Base-by-base conservation (phyloP, 2,113 vertebrate species). In the Crotophaga sulcirostris region DNA sequence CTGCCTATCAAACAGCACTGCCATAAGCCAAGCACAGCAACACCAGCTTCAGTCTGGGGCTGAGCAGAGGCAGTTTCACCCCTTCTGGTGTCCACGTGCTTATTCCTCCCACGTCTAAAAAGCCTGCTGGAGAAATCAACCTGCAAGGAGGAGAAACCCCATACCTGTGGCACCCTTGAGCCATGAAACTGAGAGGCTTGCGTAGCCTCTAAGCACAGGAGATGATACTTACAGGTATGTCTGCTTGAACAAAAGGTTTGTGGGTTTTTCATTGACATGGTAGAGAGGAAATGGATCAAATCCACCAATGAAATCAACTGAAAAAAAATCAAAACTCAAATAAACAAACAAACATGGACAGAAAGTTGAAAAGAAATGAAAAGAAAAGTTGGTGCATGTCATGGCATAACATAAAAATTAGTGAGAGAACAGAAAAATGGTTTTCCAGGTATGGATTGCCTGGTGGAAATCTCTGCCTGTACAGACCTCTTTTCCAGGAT, bases 291-390 rank as follows among this genome's bases (percentile, higher is more conserved):
- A 99, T 98, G 99, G 99, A 96, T 99, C 99, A 99, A 99, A 99
- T 98, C 99, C 99, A 98, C 98, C 99, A 99, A 99, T 99, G 98
- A 99, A 99, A 99, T 99, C 99, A 98, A 99, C 99, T 99, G 99
- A 99, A 99, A 99, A 94, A 97, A 98, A 98, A 98, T 98, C 90
- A 26, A 91, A 98, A 98, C 97, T 96, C 96, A 97, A 97, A 97
- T 98, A 97, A 97, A 97, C 44, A 94, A 97, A 97, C 94, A 97
- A 96, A 93, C 59, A 89, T 90, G 95, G 91, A 62, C 83, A 88
- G 38, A 95, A 84, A 72, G 96, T 51, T 74, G 84, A 97, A 91
- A 76, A 93, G 97, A 97, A 96, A 72, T 69, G 88, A 89, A 89
- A 38, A 74, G 42, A 75, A 44, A 74, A 80, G 52, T 83, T 56